Conservation (phyloP, 2,113 vertebrate species). For the Elgaria multicarinata region DNA sequence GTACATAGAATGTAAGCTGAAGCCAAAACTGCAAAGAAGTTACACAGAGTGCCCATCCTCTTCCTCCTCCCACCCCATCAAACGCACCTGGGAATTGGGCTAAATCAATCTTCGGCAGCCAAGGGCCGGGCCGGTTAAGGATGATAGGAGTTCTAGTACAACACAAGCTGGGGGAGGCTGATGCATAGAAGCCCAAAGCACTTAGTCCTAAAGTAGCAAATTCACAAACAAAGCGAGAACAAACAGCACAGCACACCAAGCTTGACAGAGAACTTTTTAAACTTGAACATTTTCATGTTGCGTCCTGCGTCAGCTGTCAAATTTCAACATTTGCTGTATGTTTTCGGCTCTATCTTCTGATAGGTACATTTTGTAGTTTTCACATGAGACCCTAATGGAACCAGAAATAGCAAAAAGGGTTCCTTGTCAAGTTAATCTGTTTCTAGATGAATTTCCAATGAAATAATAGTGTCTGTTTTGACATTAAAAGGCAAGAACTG, state of each 20-base stretch:
- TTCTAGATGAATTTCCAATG: constrained; percentile 13
- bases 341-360: background rate
- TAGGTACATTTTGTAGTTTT: constrained; percentile 8
- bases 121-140: too few relatives aligned
- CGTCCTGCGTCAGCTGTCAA: background rate
- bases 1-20: background rate
- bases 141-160: too few relatives aligned
- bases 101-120: background rate
- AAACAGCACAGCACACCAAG: background rate
- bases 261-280: background rate
- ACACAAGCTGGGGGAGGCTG: too few relatives aligned
- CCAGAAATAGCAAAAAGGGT: background rate
- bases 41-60: too few relatives aligned
- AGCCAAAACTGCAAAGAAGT: too few relatives aligned
- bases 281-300: background rate
- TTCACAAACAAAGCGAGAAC: background rate
- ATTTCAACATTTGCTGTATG: background rate
- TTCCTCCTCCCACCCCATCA: background rate
- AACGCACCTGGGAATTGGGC: background rate
- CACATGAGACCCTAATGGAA: constrained; percentile 22
- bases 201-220: background rate
- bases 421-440: constrained; percentile 26
- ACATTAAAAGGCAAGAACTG: constrained; percentile 67
- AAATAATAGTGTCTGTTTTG: constrained; percentile 67
- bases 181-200: background rate